phyloP scores from a whole-genome alignment of 1,140 invertebrate species.

The Procambarus virginalis region DNA sequence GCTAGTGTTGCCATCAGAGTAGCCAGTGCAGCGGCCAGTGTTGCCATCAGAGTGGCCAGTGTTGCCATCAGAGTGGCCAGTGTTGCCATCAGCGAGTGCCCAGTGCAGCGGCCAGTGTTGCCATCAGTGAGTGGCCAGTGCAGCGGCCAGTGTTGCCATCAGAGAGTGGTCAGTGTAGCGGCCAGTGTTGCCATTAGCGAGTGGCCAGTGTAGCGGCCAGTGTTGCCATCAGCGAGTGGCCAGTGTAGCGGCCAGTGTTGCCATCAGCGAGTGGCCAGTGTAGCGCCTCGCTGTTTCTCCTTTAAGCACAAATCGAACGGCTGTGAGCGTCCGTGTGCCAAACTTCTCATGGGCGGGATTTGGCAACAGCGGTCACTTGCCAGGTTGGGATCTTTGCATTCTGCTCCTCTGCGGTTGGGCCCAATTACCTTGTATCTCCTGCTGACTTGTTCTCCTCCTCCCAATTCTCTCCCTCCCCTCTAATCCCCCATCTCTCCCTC shows the following conservation, averaged over 20 bases:
- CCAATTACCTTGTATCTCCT: too few relatives aligned
- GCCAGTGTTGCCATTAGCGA: too few relatives aligned
- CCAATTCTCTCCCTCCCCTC: too few relatives aligned
- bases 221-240: neutral
- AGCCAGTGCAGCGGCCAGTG: too few relatives aligned
- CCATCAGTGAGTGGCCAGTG: neutral
- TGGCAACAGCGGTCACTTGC: neutral
- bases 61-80: neutral
- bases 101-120: neutral
- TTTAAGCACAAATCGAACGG: slow-evolving; percentile 26
- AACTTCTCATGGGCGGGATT: neutral
- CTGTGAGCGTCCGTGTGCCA: neutral
- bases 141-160: neutral
- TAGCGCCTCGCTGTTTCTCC: neutral
- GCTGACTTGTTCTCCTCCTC: too few relatives aligned
- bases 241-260: neutral
- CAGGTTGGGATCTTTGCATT: neutral
- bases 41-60: too few relatives aligned
- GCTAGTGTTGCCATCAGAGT: too few relatives aligned
- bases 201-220: too few relatives aligned
- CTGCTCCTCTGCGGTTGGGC: neutral
- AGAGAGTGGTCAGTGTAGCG: too few relatives aligned
- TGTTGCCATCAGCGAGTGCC: too few relatives aligned
- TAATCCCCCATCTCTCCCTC: too few relatives aligned
- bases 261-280: neutral